Conservation (phyloP, 2,797 vertebrate species). For the Gymnothorax javanicus region DNA sequence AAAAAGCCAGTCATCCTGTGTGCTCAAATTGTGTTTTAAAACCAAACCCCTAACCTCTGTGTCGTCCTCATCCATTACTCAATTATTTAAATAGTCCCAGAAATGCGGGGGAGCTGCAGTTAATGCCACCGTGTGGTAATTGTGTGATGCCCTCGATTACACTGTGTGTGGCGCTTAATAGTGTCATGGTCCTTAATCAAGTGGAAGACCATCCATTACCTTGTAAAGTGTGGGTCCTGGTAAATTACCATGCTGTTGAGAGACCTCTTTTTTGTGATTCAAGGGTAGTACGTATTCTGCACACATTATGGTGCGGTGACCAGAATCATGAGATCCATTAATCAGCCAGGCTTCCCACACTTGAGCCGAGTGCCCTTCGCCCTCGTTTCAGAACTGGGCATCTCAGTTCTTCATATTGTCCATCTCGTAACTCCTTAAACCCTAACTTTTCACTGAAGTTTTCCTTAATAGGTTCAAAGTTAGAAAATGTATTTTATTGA, state of each 20-base stretch:
- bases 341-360: background rate
- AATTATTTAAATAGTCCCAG: background rate
- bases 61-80: background rate
- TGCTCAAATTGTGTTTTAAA: background rate
- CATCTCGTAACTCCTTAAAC: background rate
- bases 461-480: no score
- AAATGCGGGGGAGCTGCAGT: background rate
- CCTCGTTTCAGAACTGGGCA: background rate
- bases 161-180: background rate
- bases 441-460: no score
- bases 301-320: background rate
- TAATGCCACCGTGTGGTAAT: background rate
- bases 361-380: background rate
- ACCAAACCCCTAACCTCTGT: no score
- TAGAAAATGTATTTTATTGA: no score
- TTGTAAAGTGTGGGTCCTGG: background rate
- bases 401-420: background rate
- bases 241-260: background rate
- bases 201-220: background rate
- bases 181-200: background rate
- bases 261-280: background rate
- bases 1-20: slow-evolving; percentile 2
- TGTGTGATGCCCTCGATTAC: background rate
- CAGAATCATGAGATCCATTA: background rate
- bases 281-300: background rate